Evolutionary conservation across 1,140 invertebrate species (phyloP).

Genomic region (Apolygus lucorum): DNA sequence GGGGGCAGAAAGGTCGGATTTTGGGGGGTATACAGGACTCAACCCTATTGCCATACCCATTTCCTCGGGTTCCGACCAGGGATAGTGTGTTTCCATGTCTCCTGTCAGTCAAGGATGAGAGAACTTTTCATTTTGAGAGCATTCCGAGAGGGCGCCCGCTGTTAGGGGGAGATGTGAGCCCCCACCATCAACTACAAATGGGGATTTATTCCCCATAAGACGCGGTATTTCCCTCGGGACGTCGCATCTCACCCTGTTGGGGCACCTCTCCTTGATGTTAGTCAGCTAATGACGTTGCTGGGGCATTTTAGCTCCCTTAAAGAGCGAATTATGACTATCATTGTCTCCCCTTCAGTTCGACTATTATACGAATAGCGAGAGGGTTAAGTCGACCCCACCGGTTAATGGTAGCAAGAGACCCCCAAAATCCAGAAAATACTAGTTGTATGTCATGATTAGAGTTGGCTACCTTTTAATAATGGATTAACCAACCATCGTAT

Average conservation of each 20-base stretch:
- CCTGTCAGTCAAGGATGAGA: conserved; percentile 20
- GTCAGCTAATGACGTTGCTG: conserved; percentile 18
- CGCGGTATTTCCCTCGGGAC: too few species aligned
- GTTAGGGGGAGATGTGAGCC: not conserved
- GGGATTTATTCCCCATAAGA: conserved; percentile 23
- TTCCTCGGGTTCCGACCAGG: not conserved
- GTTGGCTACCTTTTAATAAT: too few species aligned
- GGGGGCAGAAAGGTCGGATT: not conserved
- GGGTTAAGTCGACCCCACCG: too few species aligned
- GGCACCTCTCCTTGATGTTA: not conserved
- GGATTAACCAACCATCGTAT: too few species aligned
- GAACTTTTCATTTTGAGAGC: conserved; percentile 19
- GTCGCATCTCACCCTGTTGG: not conserved
- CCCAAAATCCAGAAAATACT: too few species aligned
- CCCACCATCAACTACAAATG: too few species aligned
- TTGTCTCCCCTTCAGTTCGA: not conserved
- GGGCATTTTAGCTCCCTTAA: not conserved
- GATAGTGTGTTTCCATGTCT: conserved; percentile 23
- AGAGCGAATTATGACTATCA: not conserved
- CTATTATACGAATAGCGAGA: not conserved
- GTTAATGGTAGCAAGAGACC: too few species aligned
- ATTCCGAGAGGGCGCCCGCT: not conserved
- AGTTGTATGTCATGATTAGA: too few species aligned
- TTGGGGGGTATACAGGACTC: conserved; percentile 10
- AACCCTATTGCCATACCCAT: not conserved